Base-by-base conservation (phyloP, 2,797 vertebrate species). In the Chaunax sp. region DNA sequence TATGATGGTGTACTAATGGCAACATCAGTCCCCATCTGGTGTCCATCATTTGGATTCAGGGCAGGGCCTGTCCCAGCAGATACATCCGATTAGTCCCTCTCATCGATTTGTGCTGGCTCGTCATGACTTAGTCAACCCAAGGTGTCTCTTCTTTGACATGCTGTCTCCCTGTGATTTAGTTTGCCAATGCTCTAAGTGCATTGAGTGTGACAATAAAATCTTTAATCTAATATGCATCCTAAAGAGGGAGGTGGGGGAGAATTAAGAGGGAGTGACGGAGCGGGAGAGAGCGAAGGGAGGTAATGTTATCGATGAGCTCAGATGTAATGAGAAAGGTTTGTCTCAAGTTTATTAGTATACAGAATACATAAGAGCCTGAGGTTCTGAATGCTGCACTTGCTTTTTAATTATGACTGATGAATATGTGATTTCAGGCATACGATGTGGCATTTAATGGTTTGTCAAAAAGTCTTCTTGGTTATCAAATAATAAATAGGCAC, bases 51-150 rank as follows among this genome's bases (percentile, higher is more conserved):
- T 87, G 82, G 80, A 93, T 94, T 90, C 92, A 90, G 88, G 84
- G 83, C 82, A 84, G 82, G 80, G 81, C 69, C 67, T 22, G 79
- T 91, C 87, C 81, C 88, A 82, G 85, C 85, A 92, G 90, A 94
- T 91, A 87, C 87, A 91, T 93, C 92, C 84, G 90, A 94, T 93
- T 93, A 94, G 91, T 88, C 83, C 87, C 77, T 75, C 76, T 84
- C 86, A 92, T 93, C 81, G 92, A 93, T 93, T 89, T 86, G 82
- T 85, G 88, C 87, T 81, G 77, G 75, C 86, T 90, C 87, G 82
- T 92, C 87, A 87, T 86, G 87, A 88, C 90, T 91, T 88, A 81
- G 83, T 90, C 89, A 90, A 90, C 78, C 85, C 90, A 90, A 90
- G 89, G 90, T 90, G 91, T 92, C 90, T 92, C 88, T 87, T 89